Evolutionary conservation across 2,888 invertebrate genomes (phyloP), one percentile per base, ranked within the genome.

Genomic region (Brachypalpus laphriformis): DNA sequence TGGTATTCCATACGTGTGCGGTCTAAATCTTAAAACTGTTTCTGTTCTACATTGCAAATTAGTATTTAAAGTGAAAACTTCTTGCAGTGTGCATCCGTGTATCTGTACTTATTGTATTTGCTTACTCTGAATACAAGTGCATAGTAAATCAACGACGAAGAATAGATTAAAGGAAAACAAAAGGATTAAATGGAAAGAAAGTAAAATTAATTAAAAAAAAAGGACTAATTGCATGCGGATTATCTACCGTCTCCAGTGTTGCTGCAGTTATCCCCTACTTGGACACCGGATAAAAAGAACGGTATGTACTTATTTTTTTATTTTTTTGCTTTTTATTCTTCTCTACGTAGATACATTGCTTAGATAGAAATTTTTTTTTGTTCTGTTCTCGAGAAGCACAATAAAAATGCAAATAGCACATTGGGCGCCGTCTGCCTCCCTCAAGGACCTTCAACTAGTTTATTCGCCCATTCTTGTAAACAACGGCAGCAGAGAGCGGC

Each of bases 201-300:
- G 37, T 66, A 47, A 81, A 76, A 75, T 75, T 76, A 81, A 81
- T 78, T 80, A 59, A 75, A 71, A 81, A 61, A 34, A 34, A 75
- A 71, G 85, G 85, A 85, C 85, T 76, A 85, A 81, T 85, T 85
- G 85, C 81, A 81, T 81, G 85, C 85, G 81, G 85, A 85, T 81
- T 85, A 85, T 85, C 71, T 47, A 59, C 72, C 40, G 22, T 51
- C 74, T 51, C 47, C 70, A 70, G 63, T 54, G 45, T 18, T 75
- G 47, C 65, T 61, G 85, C 75, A 61, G 22, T 16, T 57, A 47
- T 75, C 40, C 57, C 59, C n/a, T 11, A 34, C 76, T 57, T 11
- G 74, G 63, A 57, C 51, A 54, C 57, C 56, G 78, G 68, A 83
- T 83, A 65, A 56, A 61, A 63, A 14, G n/a, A 70, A 83, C 70